phyloP scores from a whole-genome alignment of 2,888 invertebrate genomes.

The Bugula neritina region DNA sequence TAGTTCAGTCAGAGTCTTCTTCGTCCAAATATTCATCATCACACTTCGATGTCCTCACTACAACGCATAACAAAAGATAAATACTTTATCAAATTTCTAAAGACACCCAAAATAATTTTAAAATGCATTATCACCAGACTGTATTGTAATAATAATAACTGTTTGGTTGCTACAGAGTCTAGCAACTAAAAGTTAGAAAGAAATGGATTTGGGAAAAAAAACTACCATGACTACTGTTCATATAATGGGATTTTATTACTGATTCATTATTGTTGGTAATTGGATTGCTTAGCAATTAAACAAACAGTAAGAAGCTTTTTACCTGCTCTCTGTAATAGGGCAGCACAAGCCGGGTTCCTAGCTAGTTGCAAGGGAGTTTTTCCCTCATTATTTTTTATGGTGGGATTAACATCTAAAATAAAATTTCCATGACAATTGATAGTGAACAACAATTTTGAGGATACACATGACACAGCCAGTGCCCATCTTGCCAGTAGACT shows the following conservation, averaged over 20 bases:
- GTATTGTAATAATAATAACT: too few relatives aligned
- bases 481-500: too few relatives aligned
- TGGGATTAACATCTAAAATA: slow-evolving; percentile 55
- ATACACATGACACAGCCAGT: background rate
- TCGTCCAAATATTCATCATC: slow-evolving; percentile 42
- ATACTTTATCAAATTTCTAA: background rate
- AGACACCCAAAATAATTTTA: background rate
- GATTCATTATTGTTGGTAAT: too few relatives aligned
- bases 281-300: too few relatives aligned
- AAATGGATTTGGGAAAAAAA: too few relatives aligned
- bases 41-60: slow-evolving; percentile 25
- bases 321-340: slow-evolving; percentile 49
- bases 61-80: slow-evolving; percentile 2
- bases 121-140: background rate
- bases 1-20: slow-evolving; percentile 35
- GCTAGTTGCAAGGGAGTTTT: slow-evolving; percentile 59
- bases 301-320: too few relatives aligned
- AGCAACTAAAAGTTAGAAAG: too few relatives aligned
- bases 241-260: too few relatives aligned
- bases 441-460: background rate
- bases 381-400: slow-evolving; percentile 57
- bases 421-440: background rate
- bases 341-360: slow-evolving; percentile 54
- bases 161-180: too few relatives aligned
- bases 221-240: too few relatives aligned